Evolutionary conservation across 2,797 vertebrate species (phyloP), one percentile per base, ranked within the genome.

Genomic region (Leptatherina wallacei): DNA sequence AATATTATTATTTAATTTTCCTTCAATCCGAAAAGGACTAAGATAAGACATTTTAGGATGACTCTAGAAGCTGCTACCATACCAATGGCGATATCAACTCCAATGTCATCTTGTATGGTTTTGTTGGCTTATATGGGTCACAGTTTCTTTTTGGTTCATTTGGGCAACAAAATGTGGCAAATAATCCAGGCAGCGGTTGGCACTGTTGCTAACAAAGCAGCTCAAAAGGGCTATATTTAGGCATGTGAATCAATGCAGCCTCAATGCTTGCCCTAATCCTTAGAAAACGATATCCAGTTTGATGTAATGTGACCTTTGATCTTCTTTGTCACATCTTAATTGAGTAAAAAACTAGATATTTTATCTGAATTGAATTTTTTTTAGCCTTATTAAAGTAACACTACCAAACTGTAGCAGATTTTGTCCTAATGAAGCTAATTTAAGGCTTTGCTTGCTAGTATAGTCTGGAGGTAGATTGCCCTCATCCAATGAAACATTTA

Each of bases 401-500:
- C 16, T 6, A 18, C 16, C 6, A 6, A 44, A 20, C 4, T 7
- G 16, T 44, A 44, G 13, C 16, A 44, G 40, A 44, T 44, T 18
- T 44, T 44, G 18, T 16, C 40, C 3, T 44, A 2, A 47, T 5
- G 5, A 44, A 20, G 5, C 16, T 44, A 5, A 2, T 44, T 44
- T 44, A 27, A 27, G 24, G 24, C 36, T 32, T 32, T 38, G 36
- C 36, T 38, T 38, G 36, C 36, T 38, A 4, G 1, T 52, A 65
- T 9, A 27, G 13, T 40, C 18, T 27, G 44, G 42, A 35, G 51
- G 14, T 60, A 71, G 56, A 38, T 38, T 36, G 67, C 51, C 65
- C 55, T 47, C 47, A 68, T 47, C 67, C 16, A 62, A 65, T 78
- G 44, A 73, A n/a, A 61, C 24, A 4, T 29, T 35, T 24, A 71